phyloP scores from a whole-genome alignment of 2,797 vertebrate species.

The Falco cherrug region DNA sequence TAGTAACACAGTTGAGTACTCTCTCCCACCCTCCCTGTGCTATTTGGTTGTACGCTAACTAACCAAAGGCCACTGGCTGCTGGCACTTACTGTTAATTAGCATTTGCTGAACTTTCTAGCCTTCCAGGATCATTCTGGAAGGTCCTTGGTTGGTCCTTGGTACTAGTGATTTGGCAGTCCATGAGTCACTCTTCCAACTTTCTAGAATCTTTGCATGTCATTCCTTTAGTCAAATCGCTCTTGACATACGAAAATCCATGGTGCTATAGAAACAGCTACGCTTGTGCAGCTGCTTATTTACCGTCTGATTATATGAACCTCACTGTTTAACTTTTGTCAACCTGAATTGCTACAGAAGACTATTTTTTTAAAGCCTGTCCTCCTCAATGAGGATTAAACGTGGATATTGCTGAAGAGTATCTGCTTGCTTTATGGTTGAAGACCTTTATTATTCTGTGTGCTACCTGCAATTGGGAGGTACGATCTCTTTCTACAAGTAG shows the following conservation, averaged over 20 bases:
- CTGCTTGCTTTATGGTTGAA: background rate
- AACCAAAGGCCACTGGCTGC: background rate
- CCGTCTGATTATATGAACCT: background rate
- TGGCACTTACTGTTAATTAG: background rate
- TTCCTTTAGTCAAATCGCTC: background rate
- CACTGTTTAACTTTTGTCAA: background rate
- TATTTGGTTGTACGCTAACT: accelerated
- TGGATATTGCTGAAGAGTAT: background rate
- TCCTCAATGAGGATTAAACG: background rate
- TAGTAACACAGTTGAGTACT: background rate
- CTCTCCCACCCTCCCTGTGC: accelerated
- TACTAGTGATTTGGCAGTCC: background rate
- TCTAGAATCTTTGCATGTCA: background rate
- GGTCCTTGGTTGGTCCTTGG: background rate
- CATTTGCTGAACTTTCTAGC: background rate
- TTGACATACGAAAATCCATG: background rate
- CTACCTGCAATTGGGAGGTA: background rate
- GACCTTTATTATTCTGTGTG: accelerated
- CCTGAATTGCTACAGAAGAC: background rate
- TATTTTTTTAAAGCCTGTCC: background rate
- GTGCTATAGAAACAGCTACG: background rate
- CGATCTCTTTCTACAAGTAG: accelerated
- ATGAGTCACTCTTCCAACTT: background rate
- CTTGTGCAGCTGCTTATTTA: background rate
- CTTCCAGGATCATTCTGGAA: background rate